Conservation (phyloP, 2,797 vertebrate species). For the Gobio occitaniae region DNA sequence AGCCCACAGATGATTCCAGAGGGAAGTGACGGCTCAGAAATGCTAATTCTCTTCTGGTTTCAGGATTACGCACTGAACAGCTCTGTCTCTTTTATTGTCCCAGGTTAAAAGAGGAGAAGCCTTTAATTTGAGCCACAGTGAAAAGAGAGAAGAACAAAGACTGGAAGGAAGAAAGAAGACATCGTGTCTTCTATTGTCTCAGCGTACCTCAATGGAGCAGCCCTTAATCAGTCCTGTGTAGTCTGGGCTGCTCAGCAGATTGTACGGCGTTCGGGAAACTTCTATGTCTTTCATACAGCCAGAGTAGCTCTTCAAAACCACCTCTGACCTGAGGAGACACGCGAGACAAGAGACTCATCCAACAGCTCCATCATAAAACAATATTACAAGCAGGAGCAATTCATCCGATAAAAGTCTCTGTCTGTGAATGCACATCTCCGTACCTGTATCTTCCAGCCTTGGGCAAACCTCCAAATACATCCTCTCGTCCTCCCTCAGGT, state of each 20-base stretch:
- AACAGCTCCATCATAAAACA: neutral
- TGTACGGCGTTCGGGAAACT: slow-evolving; percentile 93
- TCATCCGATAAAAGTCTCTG: neutral
- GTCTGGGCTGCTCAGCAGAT: slow-evolving; percentile 92
- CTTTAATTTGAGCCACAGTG: neutral
- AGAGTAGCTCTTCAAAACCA: slow-evolving; percentile 86
- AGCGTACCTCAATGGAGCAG: slow-evolving; percentile 84
- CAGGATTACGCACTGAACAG: neutral
- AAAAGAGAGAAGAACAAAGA: neutral
- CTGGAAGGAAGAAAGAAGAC: neutral
- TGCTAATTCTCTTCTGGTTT: neutral
- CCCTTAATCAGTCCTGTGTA: slow-evolving; percentile 95
- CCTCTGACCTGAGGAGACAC: slow-evolving; percentile 84
- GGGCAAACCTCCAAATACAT: slow-evolving; percentile 95
- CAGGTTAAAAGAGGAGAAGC: neutral
- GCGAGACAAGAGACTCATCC: slow-evolving; percentile 31
- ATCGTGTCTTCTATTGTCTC: neutral
- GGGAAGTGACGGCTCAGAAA: neutral
- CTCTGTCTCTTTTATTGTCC: neutral
- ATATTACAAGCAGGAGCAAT: slow-evolving; percentile 27
- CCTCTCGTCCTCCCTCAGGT: slow-evolving; percentile 89
- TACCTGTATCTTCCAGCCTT: slow-evolving; percentile 93
- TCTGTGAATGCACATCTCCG: neutral
- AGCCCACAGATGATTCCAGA: neutral
- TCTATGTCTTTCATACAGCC: slow-evolving; percentile 97